Base-by-base conservation (phyloP, 2,797 vertebrate genomes). In the Tenualosa thibaudeaui region DNA sequence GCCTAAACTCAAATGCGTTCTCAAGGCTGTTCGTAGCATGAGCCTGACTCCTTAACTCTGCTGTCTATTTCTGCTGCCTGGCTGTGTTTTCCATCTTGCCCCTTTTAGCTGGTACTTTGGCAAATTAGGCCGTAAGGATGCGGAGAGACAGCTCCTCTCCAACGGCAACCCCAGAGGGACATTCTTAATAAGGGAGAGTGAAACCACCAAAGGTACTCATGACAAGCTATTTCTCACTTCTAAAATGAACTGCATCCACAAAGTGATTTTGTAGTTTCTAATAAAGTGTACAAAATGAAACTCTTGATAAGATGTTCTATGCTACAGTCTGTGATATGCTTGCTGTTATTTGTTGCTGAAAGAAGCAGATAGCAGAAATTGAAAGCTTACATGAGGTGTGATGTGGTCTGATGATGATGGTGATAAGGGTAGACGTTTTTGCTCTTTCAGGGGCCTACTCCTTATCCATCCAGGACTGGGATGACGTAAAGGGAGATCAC, bases 391-490 rank as follows among this genome's bases (percentile, higher is more conserved):
- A 24, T 62, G 58, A 62, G 58, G 53, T 56, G 8, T 53, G 24
- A 81, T 43, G 22, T 53, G 24, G 56, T 17, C 37, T 37, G 31
- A 31, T 68, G 10, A 54, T 13, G 12, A 1, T 54, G 53, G 62
- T 71, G 65, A 31, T 62, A 19, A 5, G 22, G 50, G 4, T 51
- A 8, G 50, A 51, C 43, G 50, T 37, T 84, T 43, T 85, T 5
- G 86, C 43, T 83, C 83, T 88, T 89, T 86, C 92, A 99, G 98
- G 98, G 94, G 98, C 98, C 91, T 99, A 97, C 94, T 99, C 98
- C 86, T 95, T 99, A 87, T 99, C 98, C 89, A 99, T 99, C 94
- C 97, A 98, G 89, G 98, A 99, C 89, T 99, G 98, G 98, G 98
- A 99, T 88, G 98, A 99, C 91, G 95, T 97, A 94, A 99, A 99